Percentiles rank a stretch among this genome's conserved stretches.
Conservation (phyloP, 2,113 vertebrate species). For the Microtus pennsylvanicus region DNA sequence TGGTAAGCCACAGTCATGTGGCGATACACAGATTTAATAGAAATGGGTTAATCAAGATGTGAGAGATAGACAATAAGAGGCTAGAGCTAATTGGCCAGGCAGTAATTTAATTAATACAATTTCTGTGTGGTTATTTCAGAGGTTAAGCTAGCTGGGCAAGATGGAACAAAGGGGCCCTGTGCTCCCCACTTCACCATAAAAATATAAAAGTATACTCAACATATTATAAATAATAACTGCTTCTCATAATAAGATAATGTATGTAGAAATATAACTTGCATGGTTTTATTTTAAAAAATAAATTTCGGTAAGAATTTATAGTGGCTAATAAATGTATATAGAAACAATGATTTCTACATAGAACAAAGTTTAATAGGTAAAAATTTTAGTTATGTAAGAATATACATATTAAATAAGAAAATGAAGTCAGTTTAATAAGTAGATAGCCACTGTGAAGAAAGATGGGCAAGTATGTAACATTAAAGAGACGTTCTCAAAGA, state of each 20-base stretch:
- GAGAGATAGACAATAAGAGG: no score
- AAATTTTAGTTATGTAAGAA: neutral
- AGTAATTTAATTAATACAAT: no score
- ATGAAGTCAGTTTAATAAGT: neutral
- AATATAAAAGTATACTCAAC: no score
- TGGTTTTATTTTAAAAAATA: neutral
- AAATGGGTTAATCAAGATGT: no score
- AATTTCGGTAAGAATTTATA: neutral
- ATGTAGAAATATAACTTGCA: neutral
- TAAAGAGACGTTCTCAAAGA: neutral
- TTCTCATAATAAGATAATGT: neutral
- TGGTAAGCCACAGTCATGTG: no score
- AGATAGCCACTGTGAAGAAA: neutral
- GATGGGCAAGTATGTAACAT: neutral
- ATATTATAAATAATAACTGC: neutral
- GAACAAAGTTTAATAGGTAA: neutral
- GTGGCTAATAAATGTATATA: neutral
- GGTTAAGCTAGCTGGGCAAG: no score
- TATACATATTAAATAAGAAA: neutral
- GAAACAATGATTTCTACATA: neutral
- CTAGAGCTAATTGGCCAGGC: no score
- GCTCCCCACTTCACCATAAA: neutral
- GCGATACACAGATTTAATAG: no score
- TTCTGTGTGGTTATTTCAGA: no score
- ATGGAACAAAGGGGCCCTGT: no score